A percentile compares a stretch with the other conserved stretches of the same genome.
phyloP scores from a whole-genome alignment of 2,113 vertebrate genomes.

The Lophius piscatorius region DNA sequence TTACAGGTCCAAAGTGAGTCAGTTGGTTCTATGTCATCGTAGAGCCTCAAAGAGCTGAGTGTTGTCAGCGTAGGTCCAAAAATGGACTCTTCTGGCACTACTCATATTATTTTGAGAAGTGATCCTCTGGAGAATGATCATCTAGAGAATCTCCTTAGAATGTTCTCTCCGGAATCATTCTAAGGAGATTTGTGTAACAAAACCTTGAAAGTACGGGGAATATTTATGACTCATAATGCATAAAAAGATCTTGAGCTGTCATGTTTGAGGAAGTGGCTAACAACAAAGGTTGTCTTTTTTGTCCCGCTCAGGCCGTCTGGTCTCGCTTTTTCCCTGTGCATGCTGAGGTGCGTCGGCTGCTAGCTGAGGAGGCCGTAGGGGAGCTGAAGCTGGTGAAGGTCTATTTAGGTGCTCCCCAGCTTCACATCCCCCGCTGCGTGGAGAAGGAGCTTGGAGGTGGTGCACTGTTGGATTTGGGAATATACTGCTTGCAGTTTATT shows the following conservation, averaged over 20 bases:
- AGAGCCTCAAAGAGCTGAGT: too few species aligned
- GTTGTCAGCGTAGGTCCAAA: too few species aligned
- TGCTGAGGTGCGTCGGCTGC: constrained; percentile 73
- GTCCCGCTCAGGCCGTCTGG: constrained; percentile 71
- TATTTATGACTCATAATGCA: neutral
- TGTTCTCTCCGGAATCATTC: neutral
- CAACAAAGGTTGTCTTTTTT: neutral
- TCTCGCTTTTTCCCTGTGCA: constrained; percentile 72
- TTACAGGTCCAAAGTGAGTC: too few species aligned
- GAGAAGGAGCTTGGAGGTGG: constrained; percentile 75
- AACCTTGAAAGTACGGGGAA: neutral
- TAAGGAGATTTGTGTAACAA: neutral
- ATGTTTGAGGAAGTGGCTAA: neutral
- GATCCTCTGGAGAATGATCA: too few species aligned
- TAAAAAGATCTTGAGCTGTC: constrained; percentile 8
- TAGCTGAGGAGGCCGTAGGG: constrained; percentile 69
- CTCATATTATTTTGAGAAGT: too few species aligned
- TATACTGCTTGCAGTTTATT: constrained; percentile 79
- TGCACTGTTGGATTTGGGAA: constrained; percentile 77
- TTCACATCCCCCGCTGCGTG: constrained; percentile 68
- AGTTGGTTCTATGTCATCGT: too few species aligned
- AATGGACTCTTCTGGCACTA: too few species aligned
- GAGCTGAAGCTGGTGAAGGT: constrained; percentile 78
- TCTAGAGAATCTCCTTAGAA: too few species aligned
- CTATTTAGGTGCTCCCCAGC: constrained; percentile 71